Conservation (phyloP, 2,797 vertebrate species). For the Natrix natrix region DNA sequence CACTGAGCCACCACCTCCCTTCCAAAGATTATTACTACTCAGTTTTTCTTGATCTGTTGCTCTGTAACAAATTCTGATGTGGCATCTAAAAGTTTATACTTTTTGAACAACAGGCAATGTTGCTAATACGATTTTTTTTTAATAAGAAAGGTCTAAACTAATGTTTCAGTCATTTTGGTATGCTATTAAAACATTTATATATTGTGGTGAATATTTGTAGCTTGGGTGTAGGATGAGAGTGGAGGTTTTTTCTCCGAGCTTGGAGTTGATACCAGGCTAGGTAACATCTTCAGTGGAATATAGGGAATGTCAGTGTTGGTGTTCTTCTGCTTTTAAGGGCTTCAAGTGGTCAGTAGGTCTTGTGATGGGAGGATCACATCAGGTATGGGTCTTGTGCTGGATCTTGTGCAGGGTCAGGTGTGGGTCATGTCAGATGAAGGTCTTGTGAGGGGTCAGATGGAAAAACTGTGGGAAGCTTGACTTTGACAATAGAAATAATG, state of each 20-base stretch:
- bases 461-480: not conserved
- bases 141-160: too few species aligned
- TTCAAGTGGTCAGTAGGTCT: not conserved
- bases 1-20: too few species aligned
- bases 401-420: not conserved
- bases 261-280: not conserved
- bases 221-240: not conserved
- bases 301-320: not conserved
- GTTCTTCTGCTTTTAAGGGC: not conserved
- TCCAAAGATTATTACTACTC: not conserved
- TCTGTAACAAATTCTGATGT: not conserved
- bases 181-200: constrained; percentile 24
- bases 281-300: not conserved
- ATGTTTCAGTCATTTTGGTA: constrained; percentile 26
- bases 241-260: not conserved
- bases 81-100: not conserved
- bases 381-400: not conserved
- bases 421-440: not conserved
- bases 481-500: not conserved
- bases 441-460: not conserved
- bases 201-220: not conserved
- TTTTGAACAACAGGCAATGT: not conserved
- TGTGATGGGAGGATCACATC: not conserved
- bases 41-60: not conserved
- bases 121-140: too few species aligned